Base-by-base conservation (phyloP, 2,797 vertebrate species). In the Paguma larvata region DNA sequence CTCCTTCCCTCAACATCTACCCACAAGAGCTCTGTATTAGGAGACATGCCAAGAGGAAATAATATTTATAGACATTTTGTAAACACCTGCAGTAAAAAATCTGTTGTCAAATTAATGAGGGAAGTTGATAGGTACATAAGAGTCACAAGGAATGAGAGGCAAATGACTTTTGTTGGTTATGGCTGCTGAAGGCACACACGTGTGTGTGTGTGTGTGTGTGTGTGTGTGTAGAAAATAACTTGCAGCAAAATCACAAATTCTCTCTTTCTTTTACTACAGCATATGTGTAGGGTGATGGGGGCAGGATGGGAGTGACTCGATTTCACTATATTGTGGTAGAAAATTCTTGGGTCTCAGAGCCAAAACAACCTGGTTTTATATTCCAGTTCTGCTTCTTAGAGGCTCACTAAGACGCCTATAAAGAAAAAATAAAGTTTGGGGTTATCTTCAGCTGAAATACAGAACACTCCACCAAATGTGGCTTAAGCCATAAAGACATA, bases 401-500 rank as follows among this genome's bases (percentile, higher is more conserved):
- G 30, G 21, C 75, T 79, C 23, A 25, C 21, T 85, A 10, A 70
- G 8, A 80, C 38, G 65, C 4, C 11, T 84, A 8, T 65, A 34
- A 65, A 86, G 30, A n/a, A 62, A 83, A 65, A 2, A 51, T 63
- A 67, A 93, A 56, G 14, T 70, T 59, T 67, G 16, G 44, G 21
- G 90, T 21, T 63, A 78, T 83, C 34, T 86, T 94, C 21, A 67
- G 59, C 70, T 89, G 48, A 96, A 90, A 78, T 73, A 48, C 2
- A 79, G 30, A 72, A 73, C 6, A 70, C 15, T 2, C 21, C 44
- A 85, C 46, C 38, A 82, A 32, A 75, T 34, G 34, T 89, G 59
- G n/a, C 12, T 87, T 70, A 72, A 75, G 34, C 14, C 44, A 7
- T 63, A 87, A 82, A 95, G 30, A 80, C n/a, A 56, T 86, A 59